Evolutionary conservation across 2,888 invertebrate genomes (phyloP), one percentile per base, ranked within the genome.

Genomic region (Patella depressa): DNA sequence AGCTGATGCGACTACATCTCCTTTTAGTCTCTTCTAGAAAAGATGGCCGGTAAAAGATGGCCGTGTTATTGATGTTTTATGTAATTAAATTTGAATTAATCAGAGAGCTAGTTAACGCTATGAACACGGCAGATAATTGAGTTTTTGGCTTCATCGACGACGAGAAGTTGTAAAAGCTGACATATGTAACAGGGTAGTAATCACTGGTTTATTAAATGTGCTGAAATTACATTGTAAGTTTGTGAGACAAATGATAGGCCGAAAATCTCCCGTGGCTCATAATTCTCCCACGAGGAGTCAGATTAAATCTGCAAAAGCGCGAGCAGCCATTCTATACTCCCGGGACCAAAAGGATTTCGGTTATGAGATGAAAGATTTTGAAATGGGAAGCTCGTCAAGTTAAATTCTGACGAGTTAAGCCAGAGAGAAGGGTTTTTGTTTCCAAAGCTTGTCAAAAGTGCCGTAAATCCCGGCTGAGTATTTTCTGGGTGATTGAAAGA

Each of bases 41-140:
- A 71, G 55, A 53, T 55, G 75, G 17, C 53, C 29, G 71, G 24
- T 19, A 76, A 71, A n/a, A 71, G 71, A 76, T 54, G 53, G 57
- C 29, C 54, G 24, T 71, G 71, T 76, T 76, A 76, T 71, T 76
- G 75, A 80, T 83, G 82, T 80, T 79, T 79, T 79, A 81, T 78
- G 84, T 85, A 87, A 87, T 87, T 87, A 87, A 87, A 87, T 87
- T 85, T 87, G 86, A 87, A 87, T 87, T 87, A 87, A 87, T 87
- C 86, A 85, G 85, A 82, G 81, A 82, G 80, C 80, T 84, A 75
- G 82, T 81, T 81, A 83, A 83, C 81, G 79, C 82, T 69, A 77
- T 76, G 81, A 81, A 79, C 82, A 77, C 81, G 80, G 70, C 74
- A 74, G 81, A 83, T 83, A 83, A 83, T 83, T 83, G 82, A 81